Conservation (phyloP, 2,113 vertebrate species). For the Chionodraco myersi region DNA sequence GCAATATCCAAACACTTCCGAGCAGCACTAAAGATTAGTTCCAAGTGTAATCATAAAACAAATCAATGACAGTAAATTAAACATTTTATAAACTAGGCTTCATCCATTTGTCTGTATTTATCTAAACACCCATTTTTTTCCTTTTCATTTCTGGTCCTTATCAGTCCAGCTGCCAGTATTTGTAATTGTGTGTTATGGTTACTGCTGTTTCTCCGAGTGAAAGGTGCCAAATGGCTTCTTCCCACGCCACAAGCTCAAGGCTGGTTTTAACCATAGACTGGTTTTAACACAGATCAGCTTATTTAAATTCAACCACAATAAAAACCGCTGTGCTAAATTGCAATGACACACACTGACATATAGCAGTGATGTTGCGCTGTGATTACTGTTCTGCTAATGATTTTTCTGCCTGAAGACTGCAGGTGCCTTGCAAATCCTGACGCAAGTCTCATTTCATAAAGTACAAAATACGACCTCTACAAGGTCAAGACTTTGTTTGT, state of each 20-base stretch:
- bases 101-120: conserved; percentile 19
- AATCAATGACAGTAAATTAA: conserved; percentile 18
- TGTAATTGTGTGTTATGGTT: conserved; percentile 72
- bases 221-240: conserved; percentile 60
- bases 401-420: conserved; percentile 7
- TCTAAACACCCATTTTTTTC: conserved; percentile 22
- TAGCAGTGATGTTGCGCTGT: background rate
- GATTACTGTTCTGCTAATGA: conserved; percentile 16
- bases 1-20: conserved; percentile 12
- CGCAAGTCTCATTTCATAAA: background rate
- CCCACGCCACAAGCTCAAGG: conserved; percentile 40
- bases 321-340: conserved; percentile 15
- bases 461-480: background rate
- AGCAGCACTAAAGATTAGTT: background rate
- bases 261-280: conserved; percentile 11
- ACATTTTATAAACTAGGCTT: conserved; percentile 12
- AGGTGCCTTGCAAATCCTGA: conserved; percentile 44
- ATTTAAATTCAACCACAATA: conserved; percentile 28
- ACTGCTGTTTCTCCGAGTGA: conserved; percentile 52
- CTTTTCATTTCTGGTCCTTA: conserved; percentile 41
- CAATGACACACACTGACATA: conserved; percentile 22
- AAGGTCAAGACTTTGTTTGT: conserved; percentile 8
- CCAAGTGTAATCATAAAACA: conserved; percentile 38
- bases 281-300: conserved; percentile 22
- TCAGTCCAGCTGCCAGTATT: conserved; percentile 70